Percentiles rank a stretch among this genome's conserved stretches.
Evolutionary conservation across 2,888 invertebrate genomes (phyloP).

Genomic region (Epicampocera succincta): DNA sequence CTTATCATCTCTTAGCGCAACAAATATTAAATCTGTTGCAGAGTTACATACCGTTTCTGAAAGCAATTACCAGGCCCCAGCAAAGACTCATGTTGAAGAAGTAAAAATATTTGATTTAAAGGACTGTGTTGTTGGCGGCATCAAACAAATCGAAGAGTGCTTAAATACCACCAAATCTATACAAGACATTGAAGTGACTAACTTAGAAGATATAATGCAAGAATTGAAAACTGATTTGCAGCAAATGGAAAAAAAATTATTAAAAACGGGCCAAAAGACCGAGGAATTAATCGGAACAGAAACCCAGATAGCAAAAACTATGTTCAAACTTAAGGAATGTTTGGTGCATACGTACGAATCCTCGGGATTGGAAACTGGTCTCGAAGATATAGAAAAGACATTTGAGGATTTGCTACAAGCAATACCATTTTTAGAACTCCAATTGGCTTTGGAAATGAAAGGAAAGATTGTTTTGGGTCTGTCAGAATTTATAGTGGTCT

Average conservation of each 20-base stretch:
- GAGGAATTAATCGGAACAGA: slow-evolving; percentile 64
- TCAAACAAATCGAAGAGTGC: slow-evolving; percentile 78
- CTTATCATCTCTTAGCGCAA: slow-evolving; percentile 84
- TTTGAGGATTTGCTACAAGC: slow-evolving; percentile 79
- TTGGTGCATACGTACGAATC: slow-evolving; percentile 80
- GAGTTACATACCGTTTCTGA: slow-evolving; percentile 74
- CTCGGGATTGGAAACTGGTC: slow-evolving; percentile 74
- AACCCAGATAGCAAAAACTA: slow-evolving; percentile 75
- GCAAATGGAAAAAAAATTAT: slow-evolving; percentile 72
- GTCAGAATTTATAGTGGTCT: slow-evolving; percentile 71
- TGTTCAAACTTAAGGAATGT: slow-evolving; percentile 79
- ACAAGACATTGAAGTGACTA: slow-evolving; percentile 71
- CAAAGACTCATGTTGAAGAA: slow-evolving; percentile 62
- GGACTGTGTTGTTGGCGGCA: slow-evolving; percentile 75
- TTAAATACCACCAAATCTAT: slow-evolving; percentile 73
- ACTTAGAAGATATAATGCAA: slow-evolving; percentile 75
- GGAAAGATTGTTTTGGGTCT: slow-evolving; percentile 76
- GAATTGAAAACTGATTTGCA: slow-evolving; percentile 75
- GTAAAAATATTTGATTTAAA: slow-evolving; percentile 69
- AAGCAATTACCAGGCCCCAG: slow-evolving; percentile 9
- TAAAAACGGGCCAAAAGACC: slow-evolving; percentile 64
- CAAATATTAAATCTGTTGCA: slow-evolving; percentile 84
- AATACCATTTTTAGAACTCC: slow-evolving; percentile 79
- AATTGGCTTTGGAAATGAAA: slow-evolving; percentile 82
- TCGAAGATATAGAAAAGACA: slow-evolving; percentile 79